Evolutionary conservation across 64 coral and sea anemone genomes (phyloP), one percentile per base, ranked within the genome.

Genomic region (Montipora sp.): DNA sequence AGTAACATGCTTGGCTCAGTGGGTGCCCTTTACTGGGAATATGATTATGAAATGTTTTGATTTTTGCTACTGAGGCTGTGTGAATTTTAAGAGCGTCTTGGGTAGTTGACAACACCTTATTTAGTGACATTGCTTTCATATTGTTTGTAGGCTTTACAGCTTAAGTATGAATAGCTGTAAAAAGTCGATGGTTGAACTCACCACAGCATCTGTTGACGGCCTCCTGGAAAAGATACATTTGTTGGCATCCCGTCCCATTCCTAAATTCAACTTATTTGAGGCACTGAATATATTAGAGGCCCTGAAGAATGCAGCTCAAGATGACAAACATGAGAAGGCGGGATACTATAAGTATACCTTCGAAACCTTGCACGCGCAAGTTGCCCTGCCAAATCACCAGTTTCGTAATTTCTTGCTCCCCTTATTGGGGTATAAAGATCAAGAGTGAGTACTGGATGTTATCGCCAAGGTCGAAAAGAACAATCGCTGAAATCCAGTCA

Each of bases 171-270:
- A 21, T 12, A 78, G 48, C 22, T 78, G 76, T 24, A 78, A 78
- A 24, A 78, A 76, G 48, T 78, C 76, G 14, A 51, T 78, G 13
- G 76, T 21, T 27, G 36, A 21, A 15, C 48, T 78, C 13, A 47
- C 76, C 43, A 51, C 24, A 78, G 14, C 2, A 1, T 24, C 76
- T 14, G 76, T 78, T 51, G 76, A 78, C 24, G 24, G 24, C 24
- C 76, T 78, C 13, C 76, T 78, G 76, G 76, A 45, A 15, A 78
- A 78, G 48, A 78, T 78, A n/a, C 76, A n/a, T 78, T 15, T 15
- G 14, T 21, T 78, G 36, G 36, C 76, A 15, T 78, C 76, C 24
- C 76, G 76, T 8, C 76, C 76, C 8, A 27, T 15, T 24, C 10
- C 76, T 15, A n/a, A 78, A 24, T 78, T 78, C 22, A 78, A 78